These are phyloP conservation scores for Melipona quadrifasciata DNA, from an alignment of 1,140 invertebrate genomes.

Conservation along the genomic window DNA sequence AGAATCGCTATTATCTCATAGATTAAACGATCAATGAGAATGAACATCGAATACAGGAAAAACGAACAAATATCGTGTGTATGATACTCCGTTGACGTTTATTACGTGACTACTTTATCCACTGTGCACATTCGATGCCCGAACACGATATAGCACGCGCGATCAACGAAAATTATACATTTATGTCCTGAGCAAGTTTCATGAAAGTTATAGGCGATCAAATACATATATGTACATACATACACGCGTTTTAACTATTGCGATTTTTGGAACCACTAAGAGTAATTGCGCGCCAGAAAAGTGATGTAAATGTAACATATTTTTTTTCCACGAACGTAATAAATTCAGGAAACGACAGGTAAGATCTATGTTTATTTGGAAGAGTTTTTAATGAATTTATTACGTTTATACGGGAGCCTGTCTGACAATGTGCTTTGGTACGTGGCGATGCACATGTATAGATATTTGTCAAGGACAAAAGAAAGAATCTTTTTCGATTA, in stretches of 20 bases:
- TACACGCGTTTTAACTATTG: background rate
- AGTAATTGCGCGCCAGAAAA: background rate
- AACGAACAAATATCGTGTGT: background rate
- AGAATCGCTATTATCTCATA: background rate
- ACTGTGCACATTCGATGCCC: background rate
- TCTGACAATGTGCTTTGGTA: no score
- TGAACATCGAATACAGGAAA: background rate
- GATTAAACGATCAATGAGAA: background rate
- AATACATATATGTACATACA: background rate
- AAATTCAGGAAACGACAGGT: no score
- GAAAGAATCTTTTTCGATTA: no score
- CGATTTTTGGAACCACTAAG: slow-evolving; percentile 18
- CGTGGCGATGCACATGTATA: no score
- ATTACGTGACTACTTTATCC: background rate
- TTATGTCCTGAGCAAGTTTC: background rate
- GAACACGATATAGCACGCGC: no score
- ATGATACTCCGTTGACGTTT: background rate
- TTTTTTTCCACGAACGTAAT: no score
- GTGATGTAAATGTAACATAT: background rate
- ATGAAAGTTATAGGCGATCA: background rate
- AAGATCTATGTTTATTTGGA: no score
- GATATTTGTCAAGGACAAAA: no score
- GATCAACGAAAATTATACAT: background rate
- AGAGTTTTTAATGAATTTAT: background rate
- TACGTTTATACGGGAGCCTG: no score